phyloP scores from a whole-genome alignment of 2,113 vertebrate genomes.

The Saguinus midas region DNA sequence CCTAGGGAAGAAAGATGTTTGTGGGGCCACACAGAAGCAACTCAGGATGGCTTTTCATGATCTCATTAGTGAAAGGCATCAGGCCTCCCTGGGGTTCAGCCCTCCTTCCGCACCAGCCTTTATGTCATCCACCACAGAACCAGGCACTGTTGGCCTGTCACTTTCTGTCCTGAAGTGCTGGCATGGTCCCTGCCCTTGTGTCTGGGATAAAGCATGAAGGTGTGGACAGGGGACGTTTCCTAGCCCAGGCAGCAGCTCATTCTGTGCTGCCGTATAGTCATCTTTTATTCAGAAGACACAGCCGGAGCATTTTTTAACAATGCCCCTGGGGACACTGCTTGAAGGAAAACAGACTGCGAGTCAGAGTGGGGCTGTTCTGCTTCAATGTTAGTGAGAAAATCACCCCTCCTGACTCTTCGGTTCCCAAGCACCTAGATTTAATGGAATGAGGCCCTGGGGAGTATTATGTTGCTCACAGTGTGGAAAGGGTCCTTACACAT shows the following conservation, averaged over 20 bases:
- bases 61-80: conserved; percentile 2
- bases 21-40: neutral
- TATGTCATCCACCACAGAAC: neutral
- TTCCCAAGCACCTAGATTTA: neutral
- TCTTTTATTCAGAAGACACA: conserved; percentile 63
- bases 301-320: conserved; percentile 71
- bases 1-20: neutral
- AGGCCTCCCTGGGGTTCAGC: neutral
- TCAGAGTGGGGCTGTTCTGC: conserved; percentile 52
- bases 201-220: neutral
- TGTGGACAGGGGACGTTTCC: neutral
- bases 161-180: neutral
- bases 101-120: neutral
- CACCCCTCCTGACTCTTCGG: neutral
- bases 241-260: conserved; percentile 10
- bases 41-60: conserved; percentile 40
- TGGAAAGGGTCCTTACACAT: neutral
- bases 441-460: neutral
- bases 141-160: neutral
- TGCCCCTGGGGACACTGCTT: conserved; percentile 52
- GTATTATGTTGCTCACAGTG: neutral
- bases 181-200: neutral
- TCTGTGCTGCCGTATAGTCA: conserved; percentile 54
- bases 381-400: neutral
- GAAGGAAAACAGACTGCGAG: conserved; percentile 14